These are phyloP conservation scores for Ochotona princeps DNA, from an alignment of 2,113 vertebrate genomes.

Conservation along the genomic window DNA sequence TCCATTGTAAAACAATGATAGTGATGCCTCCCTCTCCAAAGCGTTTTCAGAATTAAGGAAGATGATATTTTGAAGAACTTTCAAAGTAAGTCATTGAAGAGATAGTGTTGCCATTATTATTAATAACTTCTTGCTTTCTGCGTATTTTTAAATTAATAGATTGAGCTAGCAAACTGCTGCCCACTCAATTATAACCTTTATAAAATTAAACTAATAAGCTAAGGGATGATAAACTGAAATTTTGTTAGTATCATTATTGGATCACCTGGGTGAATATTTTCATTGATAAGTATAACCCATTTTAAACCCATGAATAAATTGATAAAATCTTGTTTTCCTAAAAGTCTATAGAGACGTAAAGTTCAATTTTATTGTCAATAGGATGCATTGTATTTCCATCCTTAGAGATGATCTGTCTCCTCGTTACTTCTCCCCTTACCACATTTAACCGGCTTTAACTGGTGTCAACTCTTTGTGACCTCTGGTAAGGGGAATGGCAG, in stretches of 20 bases:
- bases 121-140: not conserved
- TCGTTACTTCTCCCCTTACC: conserved; percentile 35
- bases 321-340: not conserved
- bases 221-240: not conserved
- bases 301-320: conserved; percentile 47
- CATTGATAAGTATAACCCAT: conserved; percentile 12
- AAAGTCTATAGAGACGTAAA: not conserved
- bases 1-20: not conserved
- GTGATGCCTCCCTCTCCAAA: not conserved
- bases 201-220: not conserved
- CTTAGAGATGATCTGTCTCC: not conserved
- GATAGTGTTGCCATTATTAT: not conserved
- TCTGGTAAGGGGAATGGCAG: conserved; percentile 67
- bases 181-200: not conserved
- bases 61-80: not conserved
- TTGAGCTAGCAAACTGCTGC: not conserved
- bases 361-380: conserved; percentile 15
- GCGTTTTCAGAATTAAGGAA: conserved; percentile 6
- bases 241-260: not conserved
- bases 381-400: conserved; percentile 21
- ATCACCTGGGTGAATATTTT: not conserved
- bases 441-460: conserved; percentile 79
- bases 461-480: conserved; percentile 73
- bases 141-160: not conserved
- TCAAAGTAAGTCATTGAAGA: not conserved